Evolutionary conservation across 2,888 invertebrate genomes (phyloP).

Genomic region (Xanthorhoe spadicearia): DNA sequence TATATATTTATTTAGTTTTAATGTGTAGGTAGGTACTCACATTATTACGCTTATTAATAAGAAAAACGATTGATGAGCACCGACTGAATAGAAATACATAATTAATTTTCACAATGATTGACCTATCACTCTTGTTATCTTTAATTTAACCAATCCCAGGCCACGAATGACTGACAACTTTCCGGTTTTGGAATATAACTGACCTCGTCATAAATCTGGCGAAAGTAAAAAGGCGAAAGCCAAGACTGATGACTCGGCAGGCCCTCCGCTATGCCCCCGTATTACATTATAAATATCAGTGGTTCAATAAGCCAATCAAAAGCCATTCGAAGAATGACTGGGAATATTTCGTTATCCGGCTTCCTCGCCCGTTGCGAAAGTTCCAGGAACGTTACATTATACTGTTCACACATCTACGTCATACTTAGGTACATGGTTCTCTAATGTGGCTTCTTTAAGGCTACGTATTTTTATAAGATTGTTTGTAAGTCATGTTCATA

Average conservation of each 20-base stretch:
- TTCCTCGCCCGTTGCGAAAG: constrained; percentile 50
- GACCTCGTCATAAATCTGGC: constrained; percentile 45
- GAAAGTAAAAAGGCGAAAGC: constrained; percentile 49
- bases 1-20: no score
- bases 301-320: constrained; percentile 40
- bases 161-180: constrained; percentile 13
- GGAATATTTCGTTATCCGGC: constrained; percentile 46
- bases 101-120: constrained; percentile 1
- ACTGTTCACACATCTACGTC: constrained; percentile 21
- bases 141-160: constrained; percentile 20
- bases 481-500: constrained; percentile 73
- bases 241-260: constrained; percentile 54
- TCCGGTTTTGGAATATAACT: constrained; percentile 41
- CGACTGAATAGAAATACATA: background rate
- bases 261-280: constrained; percentile 40
- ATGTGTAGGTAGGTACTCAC: background rate
- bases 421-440: background rate
- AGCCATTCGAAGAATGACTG: constrained; percentile 39
- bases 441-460: background rate
- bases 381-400: constrained; percentile 44
- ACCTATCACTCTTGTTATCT: constrained; percentile 15
- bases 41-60: background rate
- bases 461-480: constrained; percentile 47
- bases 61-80: background rate
- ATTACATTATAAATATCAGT: constrained; percentile 43